Base-by-base conservation (phyloP, 1,140 invertebrate species). In the Lethocerus indicus region DNA sequence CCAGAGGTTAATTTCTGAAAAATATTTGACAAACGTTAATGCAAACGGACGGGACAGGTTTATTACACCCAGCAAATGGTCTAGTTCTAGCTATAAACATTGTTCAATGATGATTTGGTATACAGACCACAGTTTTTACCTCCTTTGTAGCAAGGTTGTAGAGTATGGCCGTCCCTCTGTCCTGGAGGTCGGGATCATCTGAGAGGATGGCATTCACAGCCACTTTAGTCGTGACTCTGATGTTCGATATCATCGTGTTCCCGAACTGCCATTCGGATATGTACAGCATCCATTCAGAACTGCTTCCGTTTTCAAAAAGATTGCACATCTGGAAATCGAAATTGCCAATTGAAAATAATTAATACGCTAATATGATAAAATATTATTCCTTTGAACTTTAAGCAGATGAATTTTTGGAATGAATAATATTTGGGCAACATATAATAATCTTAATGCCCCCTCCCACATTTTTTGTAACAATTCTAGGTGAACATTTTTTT, bases 41-140 rank as follows among this genome's bases (percentile, higher is more conserved):
- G n/a, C 9, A n/a, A 9, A 32, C 9, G 29, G 9, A 9, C 29
- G n/a, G 9, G 29, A 9, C n/a, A 32, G 29, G 9, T 32, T 32
- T 32, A 32, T 32, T 32, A 9, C 9, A n/a, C 29, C 9, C 29
- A 32, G 29, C 29, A 32, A 32, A 32, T 9, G 29, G n/a, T 9
- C 9, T 32, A 32, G n/a, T n/a, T 32, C 9, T 32, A n/a, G 9
- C 9, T n/a, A n/a, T n/a, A n/a, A n/a, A n/a, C n/a, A n/a, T n/a
- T n/a, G n/a, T n/a, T n/a, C n/a, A n/a, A n/a, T n/a, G n/a, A n/a
- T n/a, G n/a, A n/a, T n/a, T n/a, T n/a, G n/a, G 61, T 72, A 82
- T 83, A 83, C 84, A 74, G 79, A 89, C 87, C 83, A 90, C 87
- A 67, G 86, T 87, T 80, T 91, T 91, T 75, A 88, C 88, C 79